Evolutionary conservation across 2,888 invertebrate genomes (phyloP).

Genomic region (Tenthredo livida): DNA sequence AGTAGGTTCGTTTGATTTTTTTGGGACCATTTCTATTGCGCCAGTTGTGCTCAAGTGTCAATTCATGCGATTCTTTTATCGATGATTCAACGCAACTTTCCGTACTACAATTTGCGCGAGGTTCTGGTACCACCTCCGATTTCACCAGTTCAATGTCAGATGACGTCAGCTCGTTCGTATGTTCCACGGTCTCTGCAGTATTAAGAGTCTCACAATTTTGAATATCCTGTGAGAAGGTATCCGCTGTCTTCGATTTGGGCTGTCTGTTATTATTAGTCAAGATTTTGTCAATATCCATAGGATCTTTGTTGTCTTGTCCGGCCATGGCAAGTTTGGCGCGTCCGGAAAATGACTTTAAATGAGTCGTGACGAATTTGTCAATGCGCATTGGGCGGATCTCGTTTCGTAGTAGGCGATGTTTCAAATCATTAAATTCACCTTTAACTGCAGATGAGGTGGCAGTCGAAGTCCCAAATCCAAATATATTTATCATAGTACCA

Average conservation of each 20-base stretch:
- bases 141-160: conserved; percentile 25
- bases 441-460: conserved; percentile 54
- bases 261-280: background rate
- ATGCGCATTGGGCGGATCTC: conserved; percentile 52
- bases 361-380: conserved; percentile 54
- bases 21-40: conserved; percentile 14
- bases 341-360: conserved; percentile 50
- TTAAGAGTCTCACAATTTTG: background rate
- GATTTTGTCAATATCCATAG: background rate
- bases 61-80: background rate
- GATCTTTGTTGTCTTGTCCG: conserved; percentile 17
- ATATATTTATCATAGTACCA: conserved; percentile 25
- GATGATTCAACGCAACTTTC: background rate
- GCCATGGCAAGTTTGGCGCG: conserved; percentile 53
- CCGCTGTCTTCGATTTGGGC: background rate
- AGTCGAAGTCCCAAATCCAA: conserved; percentile 40
- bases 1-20: conserved; percentile 31
- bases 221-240: background rate
- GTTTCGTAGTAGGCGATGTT: conserved; percentile 51
- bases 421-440: conserved; percentile 53
- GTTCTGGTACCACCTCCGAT: conserved; percentile 15
- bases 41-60: conserved; percentile 35
- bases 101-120: background rate
- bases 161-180: background rate
- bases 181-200: conserved; percentile 1